Conservation (phyloP, 1,140 invertebrate species). For the Pseudobourletiella spinata region DNA sequence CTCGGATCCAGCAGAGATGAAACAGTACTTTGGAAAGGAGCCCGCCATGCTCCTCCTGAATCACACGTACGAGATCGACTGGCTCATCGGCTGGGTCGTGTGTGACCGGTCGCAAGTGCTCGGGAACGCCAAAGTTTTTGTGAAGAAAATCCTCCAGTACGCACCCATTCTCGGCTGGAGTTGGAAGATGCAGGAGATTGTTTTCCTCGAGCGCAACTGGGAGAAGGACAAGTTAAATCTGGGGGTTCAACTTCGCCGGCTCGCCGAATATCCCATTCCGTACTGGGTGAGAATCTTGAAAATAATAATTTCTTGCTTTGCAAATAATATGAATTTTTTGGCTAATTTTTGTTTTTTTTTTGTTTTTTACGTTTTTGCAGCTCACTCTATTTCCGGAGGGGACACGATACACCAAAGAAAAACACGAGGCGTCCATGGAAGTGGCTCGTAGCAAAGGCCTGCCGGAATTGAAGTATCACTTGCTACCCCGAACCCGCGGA, state of each 20-base stretch:
- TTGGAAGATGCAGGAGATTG: conserved; percentile 50
- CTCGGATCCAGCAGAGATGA: conserved; percentile 64
- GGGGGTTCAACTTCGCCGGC: conserved; percentile 63
- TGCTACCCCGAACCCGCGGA: conserved; percentile 85
- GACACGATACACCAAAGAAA: conserved; percentile 78
- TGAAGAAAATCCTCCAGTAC: conserved; percentile 64
- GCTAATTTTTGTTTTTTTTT: not conserved
- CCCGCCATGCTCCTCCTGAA: conserved; percentile 88
- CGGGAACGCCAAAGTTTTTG: conserved; percentile 91
- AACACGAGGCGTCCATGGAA: conserved; percentile 76
- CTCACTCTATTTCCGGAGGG: conserved; percentile 88
- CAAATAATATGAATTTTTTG: not conserved
- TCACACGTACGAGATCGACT: conserved; percentile 91
- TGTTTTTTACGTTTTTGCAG: conserved; percentile 44
- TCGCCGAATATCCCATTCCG: conserved; percentile 76
- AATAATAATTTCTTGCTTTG: not conserved
- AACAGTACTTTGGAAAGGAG: conserved; percentile 73
- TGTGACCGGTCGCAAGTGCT: conserved; percentile 65
- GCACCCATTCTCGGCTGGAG: conserved; percentile 51
- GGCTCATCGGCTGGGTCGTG: conserved; percentile 81
- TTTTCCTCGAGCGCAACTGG: conserved; percentile 51
- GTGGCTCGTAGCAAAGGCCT: conserved; percentile 80
- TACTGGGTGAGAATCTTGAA: conserved; percentile 61
- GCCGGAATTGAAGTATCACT: conserved; percentile 74
- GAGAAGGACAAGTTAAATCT: conserved; percentile 57